Percentiles rank a stretch among this genome's conserved stretches.
phyloP scores from a whole-genome alignment of 2,888 invertebrate genomes.

The Masnerella sp. region DNA sequence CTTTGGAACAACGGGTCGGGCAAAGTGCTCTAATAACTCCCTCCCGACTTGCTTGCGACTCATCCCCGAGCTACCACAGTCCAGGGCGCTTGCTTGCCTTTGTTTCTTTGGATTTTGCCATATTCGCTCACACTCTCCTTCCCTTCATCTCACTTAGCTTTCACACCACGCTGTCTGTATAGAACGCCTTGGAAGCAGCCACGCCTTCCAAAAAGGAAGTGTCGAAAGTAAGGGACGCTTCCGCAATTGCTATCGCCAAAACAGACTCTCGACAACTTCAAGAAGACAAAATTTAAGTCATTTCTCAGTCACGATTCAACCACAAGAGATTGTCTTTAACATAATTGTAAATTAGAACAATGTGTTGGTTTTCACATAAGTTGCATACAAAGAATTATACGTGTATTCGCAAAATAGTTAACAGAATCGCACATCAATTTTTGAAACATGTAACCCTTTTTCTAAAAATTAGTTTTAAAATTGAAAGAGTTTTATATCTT shows the following conservation, averaged over 20 bases:
- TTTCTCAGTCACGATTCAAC: slow-evolving; percentile 33
- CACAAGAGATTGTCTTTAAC: slow-evolving; percentile 9
- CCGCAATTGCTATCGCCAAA: slow-evolving; percentile 53
- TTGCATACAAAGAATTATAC: no score
- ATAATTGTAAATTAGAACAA: slow-evolving; percentile 13
- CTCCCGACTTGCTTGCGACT: slow-evolving; percentile 62
- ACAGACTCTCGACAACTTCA: slow-evolving; percentile 48
- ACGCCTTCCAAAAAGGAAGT: slow-evolving; percentile 61
- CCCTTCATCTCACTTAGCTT: slow-evolving; percentile 65
- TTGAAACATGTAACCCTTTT: no score
- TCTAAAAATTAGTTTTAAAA: no score
- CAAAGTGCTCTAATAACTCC: slow-evolving; percentile 72
- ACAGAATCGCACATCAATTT: no score
- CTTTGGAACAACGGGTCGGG: slow-evolving; percentile 65
- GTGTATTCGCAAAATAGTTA: no score
- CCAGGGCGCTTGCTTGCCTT: slow-evolving; percentile 57
- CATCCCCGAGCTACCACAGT: slow-evolving; percentile 55
- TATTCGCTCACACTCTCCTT: slow-evolving; percentile 62
- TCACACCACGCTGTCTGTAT: slow-evolving; percentile 49
- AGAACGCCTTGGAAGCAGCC: slow-evolving; percentile 55
- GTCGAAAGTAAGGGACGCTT: slow-evolving; percentile 60
- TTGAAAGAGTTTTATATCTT: no score
- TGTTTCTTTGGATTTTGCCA: slow-evolving; percentile 66
- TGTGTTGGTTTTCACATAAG: no score
- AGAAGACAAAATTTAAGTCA: slow-evolving; percentile 34